Percentiles rank a stretch among this genome's conserved stretches.
Conservation (phyloP, 2,113 vertebrate genomes). For the Bubo blakistoni region DNA sequence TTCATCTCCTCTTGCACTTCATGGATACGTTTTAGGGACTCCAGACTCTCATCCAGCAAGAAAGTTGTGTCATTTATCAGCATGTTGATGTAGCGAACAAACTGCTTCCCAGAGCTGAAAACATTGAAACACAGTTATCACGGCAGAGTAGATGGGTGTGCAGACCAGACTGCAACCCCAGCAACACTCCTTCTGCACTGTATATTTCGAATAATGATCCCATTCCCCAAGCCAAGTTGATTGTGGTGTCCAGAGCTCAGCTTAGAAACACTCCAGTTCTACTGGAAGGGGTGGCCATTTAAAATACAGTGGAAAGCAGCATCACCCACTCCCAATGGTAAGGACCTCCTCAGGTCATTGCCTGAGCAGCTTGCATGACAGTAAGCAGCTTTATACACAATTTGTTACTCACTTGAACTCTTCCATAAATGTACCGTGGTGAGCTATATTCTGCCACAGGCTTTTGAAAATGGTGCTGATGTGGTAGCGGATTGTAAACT, state of each 20-base stretch:
- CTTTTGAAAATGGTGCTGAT: slow-evolving; percentile 99
- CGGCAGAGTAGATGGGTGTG: neutral
- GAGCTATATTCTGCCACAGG: slow-evolving; percentile 96
- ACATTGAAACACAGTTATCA: neutral
- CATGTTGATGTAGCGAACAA: slow-evolving; percentile 99
- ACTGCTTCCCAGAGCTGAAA: slow-evolving; percentile 95
- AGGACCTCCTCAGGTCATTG: neutral
- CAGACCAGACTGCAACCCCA: neutral
- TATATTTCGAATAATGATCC: neutral
- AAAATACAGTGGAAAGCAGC: neutral
- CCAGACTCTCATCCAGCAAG: slow-evolving; percentile 94
- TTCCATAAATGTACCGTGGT: slow-evolving; percentile 98
- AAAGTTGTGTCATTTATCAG: slow-evolving; percentile 99
- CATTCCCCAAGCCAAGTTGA: neutral
- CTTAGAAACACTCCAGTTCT: neutral
- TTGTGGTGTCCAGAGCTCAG: neutral
- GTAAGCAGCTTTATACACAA: neutral
- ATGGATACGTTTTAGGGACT: slow-evolving; percentile 97
- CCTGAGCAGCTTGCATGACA: neutral
- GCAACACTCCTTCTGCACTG: neutral
- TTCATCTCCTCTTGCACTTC: slow-evolving; percentile 99
- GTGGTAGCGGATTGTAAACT: slow-evolving; percentile 98
- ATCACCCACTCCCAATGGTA: neutral
- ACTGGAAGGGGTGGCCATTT: neutral
- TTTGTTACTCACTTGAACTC: slow-evolving; percentile 94